These are phyloP conservation scores for Botia kubotai DNA, from an alignment of 2,797 vertebrate species.

Conservation along the genomic window DNA sequence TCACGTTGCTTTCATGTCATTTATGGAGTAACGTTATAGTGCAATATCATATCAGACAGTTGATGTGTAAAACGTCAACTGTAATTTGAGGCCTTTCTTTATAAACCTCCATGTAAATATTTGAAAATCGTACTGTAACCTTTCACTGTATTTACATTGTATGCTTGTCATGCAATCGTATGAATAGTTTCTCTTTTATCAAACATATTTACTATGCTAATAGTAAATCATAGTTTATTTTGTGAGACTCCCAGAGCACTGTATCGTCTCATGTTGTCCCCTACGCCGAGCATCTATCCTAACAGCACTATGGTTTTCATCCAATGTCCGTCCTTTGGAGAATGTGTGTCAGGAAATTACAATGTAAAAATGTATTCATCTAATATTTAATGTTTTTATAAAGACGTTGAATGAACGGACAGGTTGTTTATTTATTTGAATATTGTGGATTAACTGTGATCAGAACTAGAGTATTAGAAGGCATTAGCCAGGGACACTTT, in stretches of 20 bases:
- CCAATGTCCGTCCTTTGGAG: not conserved
- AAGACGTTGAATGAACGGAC: no score
- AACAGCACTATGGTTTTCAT: slow-evolving; percentile 18
- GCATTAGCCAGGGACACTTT: not conserved
- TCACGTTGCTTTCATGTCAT: not conserved
- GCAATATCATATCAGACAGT: slow-evolving; percentile 14
- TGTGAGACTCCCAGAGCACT: slow-evolving; percentile 8
- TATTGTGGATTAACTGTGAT: not conserved
- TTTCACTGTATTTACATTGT: not conserved
- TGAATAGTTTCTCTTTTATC: not conserved
- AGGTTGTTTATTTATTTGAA: not conserved
- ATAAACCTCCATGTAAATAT: not conserved
- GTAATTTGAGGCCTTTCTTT: not conserved
- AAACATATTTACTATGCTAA: not conserved
- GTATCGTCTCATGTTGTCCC: slow-evolving; percentile 9
- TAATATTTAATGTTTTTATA: slow-evolving; percentile 1
- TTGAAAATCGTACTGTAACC: slow-evolving; percentile 5
- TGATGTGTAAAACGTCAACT: not conserved
- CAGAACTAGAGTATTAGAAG: no score
- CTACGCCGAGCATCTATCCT: not conserved
- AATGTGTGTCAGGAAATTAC: slow-evolving; percentile 10
- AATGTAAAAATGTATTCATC: slow-evolving; percentile 1
- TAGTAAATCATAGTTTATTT: slow-evolving; percentile 14
- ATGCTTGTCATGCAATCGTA: slow-evolving; percentile 11
- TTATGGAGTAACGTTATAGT: slow-evolving; percentile 22